Evolutionary conservation across 2,888 invertebrate species (phyloP).

Genomic region (Ashinkailepas kermadecensis): DNA sequence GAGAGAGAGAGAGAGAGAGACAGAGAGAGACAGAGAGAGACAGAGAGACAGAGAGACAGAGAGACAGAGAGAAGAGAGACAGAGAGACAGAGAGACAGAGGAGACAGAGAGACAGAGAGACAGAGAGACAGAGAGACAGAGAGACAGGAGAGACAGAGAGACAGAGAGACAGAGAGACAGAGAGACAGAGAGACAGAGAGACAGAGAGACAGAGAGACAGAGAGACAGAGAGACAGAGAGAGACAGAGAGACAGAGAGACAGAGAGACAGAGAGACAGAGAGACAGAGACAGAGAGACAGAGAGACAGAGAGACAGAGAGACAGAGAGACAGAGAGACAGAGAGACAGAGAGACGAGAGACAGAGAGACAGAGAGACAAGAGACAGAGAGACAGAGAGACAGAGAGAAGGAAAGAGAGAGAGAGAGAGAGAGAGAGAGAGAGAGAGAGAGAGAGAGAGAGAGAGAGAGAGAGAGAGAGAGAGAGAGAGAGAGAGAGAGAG

Average conservation of each 20-base stretch:
- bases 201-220: background rate
- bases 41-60: too few species aligned
- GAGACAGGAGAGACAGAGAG: too few species aligned
- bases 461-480: too few species aligned
- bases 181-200: background rate
- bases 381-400: constrained; percentile 6
- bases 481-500: too few species aligned
- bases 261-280: background rate
- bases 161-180: constrained; percentile 2
- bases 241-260: background rate
- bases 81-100: too few species aligned
- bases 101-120: too few species aligned
- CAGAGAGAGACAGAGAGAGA: too few species aligned
- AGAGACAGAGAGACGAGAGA: constrained; percentile 20
- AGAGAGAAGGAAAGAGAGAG: too few species aligned
- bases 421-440: too few species aligned
- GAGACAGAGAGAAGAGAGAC: too few species aligned
- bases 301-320: background rate
- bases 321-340: constrained; percentile 4
- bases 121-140: background rate
- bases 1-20: too few species aligned
- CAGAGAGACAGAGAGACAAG: constrained; percentile 19
- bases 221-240: background rate
- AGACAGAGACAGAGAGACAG: background rate
- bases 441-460: too few species aligned